Evolutionary conservation across 2,888 invertebrate genomes (phyloP).

Genomic region (Falcaria lacertinaria): DNA sequence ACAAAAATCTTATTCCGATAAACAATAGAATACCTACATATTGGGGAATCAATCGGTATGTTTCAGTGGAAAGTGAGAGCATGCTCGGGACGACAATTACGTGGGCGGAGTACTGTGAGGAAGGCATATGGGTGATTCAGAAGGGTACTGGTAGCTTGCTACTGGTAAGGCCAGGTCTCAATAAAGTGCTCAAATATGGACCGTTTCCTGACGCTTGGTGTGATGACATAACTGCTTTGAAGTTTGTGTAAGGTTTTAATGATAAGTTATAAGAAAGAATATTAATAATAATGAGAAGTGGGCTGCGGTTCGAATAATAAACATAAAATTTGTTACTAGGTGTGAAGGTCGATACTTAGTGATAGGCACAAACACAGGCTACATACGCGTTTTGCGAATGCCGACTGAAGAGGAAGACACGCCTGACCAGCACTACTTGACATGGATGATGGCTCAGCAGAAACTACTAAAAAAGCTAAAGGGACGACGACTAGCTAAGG

Average conservation of each 20-base stretch:
- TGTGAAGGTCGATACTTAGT: constrained; percentile 56
- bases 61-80: constrained; percentile 59
- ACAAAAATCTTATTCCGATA: too few species aligned
- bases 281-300: too few species aligned
- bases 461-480: constrained; percentile 59
- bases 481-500: constrained; percentile 66
- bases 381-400: constrained; percentile 61
- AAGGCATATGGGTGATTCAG: constrained; percentile 65
- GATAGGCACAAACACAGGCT: constrained; percentile 63
- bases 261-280: too few species aligned
- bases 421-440: constrained; percentile 37
- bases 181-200: constrained; percentile 59
- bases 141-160: constrained; percentile 60
- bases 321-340: constrained; percentile 24
- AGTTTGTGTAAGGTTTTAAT: constrained; percentile 51
- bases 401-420: constrained; percentile 59
- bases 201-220: constrained; percentile 64
- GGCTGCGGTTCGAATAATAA: too few species aligned
- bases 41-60: background rate
- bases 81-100: constrained; percentile 57
- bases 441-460: constrained; percentile 47
- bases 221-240: constrained; percentile 53
- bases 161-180: constrained; percentile 46
- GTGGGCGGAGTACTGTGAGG: constrained; percentile 62
- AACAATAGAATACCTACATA: too few species aligned